Evolutionary conservation across 2,888 invertebrate species (phyloP), one percentile per base, ranked within the genome.

Genomic region (Asteroscopus sphinx): DNA sequence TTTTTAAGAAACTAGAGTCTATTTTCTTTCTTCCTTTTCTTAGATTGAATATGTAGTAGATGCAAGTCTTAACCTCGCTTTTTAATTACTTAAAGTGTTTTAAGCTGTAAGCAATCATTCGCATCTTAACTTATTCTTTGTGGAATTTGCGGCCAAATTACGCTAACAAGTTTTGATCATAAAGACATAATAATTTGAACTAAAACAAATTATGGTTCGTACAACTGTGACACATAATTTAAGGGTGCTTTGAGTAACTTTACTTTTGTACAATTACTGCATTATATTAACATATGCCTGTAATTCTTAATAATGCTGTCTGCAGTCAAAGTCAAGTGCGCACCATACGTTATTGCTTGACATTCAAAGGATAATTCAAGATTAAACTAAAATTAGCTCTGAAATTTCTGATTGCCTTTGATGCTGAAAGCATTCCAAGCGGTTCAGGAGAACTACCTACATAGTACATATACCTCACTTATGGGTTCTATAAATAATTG

Each of bases 201-300:
- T 26, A 51, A 60, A 70, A 70, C 48, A 57, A 67, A 71, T 71
- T 67, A 71, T 61, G 55, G 49, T 66, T 49, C 37, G 51, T 67
- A 52, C 33, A 57, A 52, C 41, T 44, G 41, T 21, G 6, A 21
- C 4, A 21, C 17, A 21, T 61, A 54, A 66, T 40, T 66, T 66
- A 33, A 55, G 48, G 41, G 25, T 53, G 47, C 57, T 41, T n/a
- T n/a, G n/a, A n/a, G n/a, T n/a, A n/a, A n/a, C n/a, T n/a, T n/a
- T n/a, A n/a, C n/a, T n/a, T 39, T 35, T 32, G 47, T 62, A 46
- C 40, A 35, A 35, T 52, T 59, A 59, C 17, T 21, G 28, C 17
- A 47, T 51, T 47, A 53, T 66, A 42, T 32, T 55, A 48, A 49
- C 55, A 51, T 45, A 33, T 47, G 39, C 17, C 39, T 49, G 49